phyloP scores from a whole-genome alignment of 2,113 vertebrate genomes.

The Archilochus colubris region DNA sequence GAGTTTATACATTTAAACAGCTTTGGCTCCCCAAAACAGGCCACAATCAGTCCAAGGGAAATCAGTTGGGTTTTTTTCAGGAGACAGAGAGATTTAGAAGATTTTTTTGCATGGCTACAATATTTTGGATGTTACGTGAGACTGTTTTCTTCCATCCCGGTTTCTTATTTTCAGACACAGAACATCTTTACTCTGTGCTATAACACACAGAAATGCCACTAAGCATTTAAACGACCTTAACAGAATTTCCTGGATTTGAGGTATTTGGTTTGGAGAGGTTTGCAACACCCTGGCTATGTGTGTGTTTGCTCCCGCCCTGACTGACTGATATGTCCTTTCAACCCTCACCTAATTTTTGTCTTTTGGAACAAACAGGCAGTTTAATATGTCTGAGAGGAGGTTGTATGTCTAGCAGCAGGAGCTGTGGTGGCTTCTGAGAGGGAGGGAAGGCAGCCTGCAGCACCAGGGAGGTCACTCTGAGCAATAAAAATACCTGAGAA shows the following conservation, averaged over 20 bases:
- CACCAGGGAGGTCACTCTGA: background rate
- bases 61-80: background rate
- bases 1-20: background rate
- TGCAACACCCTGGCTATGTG: background rate
- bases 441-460: rapidly evolving
- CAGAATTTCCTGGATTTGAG: background rate
- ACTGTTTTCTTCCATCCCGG: background rate
- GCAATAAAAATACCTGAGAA: background rate
- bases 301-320: background rate
- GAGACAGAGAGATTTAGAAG: background rate
- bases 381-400: background rate
- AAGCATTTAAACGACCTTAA: background rate
- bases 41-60: background rate
- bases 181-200: background rate
- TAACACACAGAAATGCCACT: background rate
- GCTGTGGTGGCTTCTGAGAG: background rate
- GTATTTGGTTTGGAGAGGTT: background rate
- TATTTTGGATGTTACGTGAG: background rate
- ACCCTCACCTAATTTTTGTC: slow-evolving; percentile 24
- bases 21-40: background rate
- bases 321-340: slow-evolving; percentile 19
- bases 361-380: background rate
- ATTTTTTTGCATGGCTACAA: background rate
- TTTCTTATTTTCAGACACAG: background rate
- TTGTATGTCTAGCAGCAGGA: background rate